Evolutionary conservation across 2,113 vertebrate species (phyloP), one percentile per base, ranked within the genome.

Genomic region (Tetrao urogallus): DNA sequence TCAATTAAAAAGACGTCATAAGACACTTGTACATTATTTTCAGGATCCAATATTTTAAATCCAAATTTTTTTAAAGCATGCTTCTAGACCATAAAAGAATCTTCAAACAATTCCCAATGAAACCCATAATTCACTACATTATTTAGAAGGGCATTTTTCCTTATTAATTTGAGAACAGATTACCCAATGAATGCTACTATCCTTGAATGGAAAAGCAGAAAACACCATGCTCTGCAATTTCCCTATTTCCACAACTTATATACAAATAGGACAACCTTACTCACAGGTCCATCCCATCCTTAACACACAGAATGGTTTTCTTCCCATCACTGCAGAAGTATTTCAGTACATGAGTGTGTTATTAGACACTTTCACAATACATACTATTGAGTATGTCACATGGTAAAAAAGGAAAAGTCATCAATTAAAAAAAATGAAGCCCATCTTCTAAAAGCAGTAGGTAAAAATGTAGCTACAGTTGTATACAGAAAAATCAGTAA

Each of bases 401-500:
- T 38, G 34, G 22, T 10, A 72, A 70, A 70, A 61, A 36, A 89
- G n/a, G 34, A 2, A 32, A 72, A 79, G 78, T 5, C 6, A 66
- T 20, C 58, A 57, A 13, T 14, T 36, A 34, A 56, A 42, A 60
- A 56, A 4, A 81, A 78, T 45, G 5, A 64, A 71, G 7, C 48
- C n/a, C 20, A 71, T 32, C 78, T 43, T 92, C 48, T 75, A 61
- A 88, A 78, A 86, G 20, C 28, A 69, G 3, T 18, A 60, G 13
- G 19, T 34, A 88, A 73, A 92, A 95, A 90, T 16, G 30, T 30
- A 73, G 27, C 71, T 81, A 89, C 32, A 50, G 11, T 7, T 83
- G 11, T 47, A 47, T 8, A 40, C 70, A 1, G 1, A 38, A 89
- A 38, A 73, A 52, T 2, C 0, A 40, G 22, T 15, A 27, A 75